A percentile compares a stretch with the other conserved stretches of the same genome.
Evolutionary conservation across 2,797 vertebrate genomes (phyloP).

Genomic region (Odontamblyopus lacepedii): DNA sequence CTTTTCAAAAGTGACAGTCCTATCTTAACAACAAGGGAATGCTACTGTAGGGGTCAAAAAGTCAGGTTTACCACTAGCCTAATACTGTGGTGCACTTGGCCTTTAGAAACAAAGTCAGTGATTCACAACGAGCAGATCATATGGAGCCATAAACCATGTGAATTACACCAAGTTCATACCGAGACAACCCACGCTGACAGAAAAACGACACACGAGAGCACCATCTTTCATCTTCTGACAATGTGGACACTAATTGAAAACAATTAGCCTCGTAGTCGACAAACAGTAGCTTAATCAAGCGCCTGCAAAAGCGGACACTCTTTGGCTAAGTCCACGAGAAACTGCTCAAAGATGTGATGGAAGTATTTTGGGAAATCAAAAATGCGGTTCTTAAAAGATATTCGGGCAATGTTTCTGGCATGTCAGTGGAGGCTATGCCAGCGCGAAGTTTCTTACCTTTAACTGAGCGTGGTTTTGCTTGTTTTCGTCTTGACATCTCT

Average conservation of each 20-base stretch:
- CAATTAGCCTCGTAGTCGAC: slow-evolving; percentile 18
- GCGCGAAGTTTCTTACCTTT: slow-evolving; percentile 86
- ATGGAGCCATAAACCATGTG: slow-evolving; percentile 19
- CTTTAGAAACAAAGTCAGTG: slow-evolving; percentile 13
- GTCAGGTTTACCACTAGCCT: slow-evolving; percentile 15
- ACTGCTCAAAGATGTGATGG: neutral
- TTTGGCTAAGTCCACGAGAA: neutral
- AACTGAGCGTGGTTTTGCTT: slow-evolving; percentile 97
- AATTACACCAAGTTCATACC: slow-evolving; percentile 35
- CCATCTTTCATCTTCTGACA: slow-evolving; percentile 30
- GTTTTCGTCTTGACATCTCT: slow-evolving; percentile 96
- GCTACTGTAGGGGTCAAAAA: slow-evolving; percentile 22
- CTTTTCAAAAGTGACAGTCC: neutral
- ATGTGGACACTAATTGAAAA: slow-evolving; percentile 40
- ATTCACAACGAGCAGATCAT: slow-evolving; percentile 20
- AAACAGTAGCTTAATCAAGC: slow-evolving; percentile 6
- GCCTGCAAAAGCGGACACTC: neutral
- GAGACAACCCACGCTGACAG: slow-evolving; percentile 27
- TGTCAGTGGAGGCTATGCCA: slow-evolving; percentile 3
- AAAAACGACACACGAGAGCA: slow-evolving; percentile 15
- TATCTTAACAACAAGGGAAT: neutral
- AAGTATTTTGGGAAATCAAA: neutral
- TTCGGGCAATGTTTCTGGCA: neutral
- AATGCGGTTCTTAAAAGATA: slow-evolving; percentile 66
- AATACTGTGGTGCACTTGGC: slow-evolving; percentile 12